Evolutionary conservation across 2,888 invertebrate species (phyloP).

Genomic region (Slavum lentiscoides): DNA sequence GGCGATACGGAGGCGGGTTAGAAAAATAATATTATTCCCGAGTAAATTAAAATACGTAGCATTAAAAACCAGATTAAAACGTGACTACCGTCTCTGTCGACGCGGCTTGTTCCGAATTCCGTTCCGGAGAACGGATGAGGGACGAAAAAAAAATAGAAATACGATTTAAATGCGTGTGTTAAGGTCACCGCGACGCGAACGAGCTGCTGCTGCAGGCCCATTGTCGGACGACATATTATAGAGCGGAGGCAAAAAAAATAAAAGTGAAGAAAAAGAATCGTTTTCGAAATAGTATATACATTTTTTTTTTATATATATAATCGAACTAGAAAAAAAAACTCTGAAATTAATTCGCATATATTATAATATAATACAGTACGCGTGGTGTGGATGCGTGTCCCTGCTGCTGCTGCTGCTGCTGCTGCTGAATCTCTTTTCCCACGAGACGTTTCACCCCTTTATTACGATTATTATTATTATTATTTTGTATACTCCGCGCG

Average conservation of each 20-base stretch:
- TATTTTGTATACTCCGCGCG: not conserved
- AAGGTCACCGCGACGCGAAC: slow-evolving; percentile 23
- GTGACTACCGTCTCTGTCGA: slow-evolving; percentile 49
- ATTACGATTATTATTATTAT: not conserved
- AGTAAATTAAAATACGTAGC: slow-evolving; percentile 36
- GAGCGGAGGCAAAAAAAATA: no score
- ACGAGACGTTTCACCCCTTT: slow-evolving; percentile 17
- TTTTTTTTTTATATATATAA: not conserved
- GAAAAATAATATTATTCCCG: slow-evolving; percentile 5
- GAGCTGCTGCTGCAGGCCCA: not conserved
- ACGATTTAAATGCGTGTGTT: slow-evolving; percentile 39
- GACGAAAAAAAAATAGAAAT: not conserved
- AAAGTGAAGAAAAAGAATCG: not conserved
- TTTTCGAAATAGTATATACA: slow-evolving; percentile 8
- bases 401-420: not conserved
- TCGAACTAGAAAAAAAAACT: slow-evolving; percentile 33
- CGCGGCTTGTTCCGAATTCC: slow-evolving; percentile 49
- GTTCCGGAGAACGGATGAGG: not conserved
- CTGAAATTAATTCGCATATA: slow-evolving; percentile 33
- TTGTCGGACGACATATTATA: not conserved
- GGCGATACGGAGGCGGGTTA: no score
- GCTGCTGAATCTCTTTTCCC: slow-evolving; percentile 32
- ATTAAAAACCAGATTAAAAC: slow-evolving; percentile 47
- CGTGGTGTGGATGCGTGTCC: not conserved
- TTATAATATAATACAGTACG: no score